Conservation (phyloP, 1,140 invertebrate species). For the Pissodes strobi region DNA sequence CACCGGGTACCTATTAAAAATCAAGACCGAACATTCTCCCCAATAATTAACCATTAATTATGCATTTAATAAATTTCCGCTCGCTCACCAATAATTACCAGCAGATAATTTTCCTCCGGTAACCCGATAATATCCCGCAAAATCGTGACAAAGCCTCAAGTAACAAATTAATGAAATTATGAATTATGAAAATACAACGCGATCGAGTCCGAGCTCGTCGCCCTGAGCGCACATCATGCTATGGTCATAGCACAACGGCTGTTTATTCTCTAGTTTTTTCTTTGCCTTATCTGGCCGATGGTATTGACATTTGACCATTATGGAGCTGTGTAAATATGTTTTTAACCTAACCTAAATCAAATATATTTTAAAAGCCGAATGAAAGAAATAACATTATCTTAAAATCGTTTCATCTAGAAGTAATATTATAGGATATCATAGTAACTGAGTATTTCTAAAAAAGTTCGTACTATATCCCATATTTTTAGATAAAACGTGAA, state of each 20-base stretch:
- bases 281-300: not conserved
- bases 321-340: too few relatives aligned
- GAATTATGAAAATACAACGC: constrained; percentile 57
- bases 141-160: constrained; percentile 57
- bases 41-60: constrained; percentile 55
- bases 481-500: too few relatives aligned
- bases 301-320: too few relatives aligned
- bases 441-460: too few relatives aligned
- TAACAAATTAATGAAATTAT: constrained; percentile 59
- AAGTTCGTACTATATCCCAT: too few relatives aligned
- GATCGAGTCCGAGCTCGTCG: constrained; percentile 21
- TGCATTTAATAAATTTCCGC: constrained; percentile 55
- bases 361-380: too few relatives aligned
- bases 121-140: constrained; percentile 56
- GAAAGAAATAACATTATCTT: too few relatives aligned
- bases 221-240: constrained; percentile 29
- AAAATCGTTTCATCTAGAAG: too few relatives aligned
- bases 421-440: too few relatives aligned
- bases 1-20: too few relatives aligned
- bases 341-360: too few relatives aligned
- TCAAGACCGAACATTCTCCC: constrained; percentile 13
- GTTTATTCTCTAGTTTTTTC: not conserved
- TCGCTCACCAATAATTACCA: constrained; percentile 53
- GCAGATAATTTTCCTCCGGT: constrained; percentile 53
- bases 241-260: constrained; percentile 20